Evolutionary conservation across 2,113 vertebrate species (phyloP).

Genomic region (Thalassarche chlororhynchos): DNA sequence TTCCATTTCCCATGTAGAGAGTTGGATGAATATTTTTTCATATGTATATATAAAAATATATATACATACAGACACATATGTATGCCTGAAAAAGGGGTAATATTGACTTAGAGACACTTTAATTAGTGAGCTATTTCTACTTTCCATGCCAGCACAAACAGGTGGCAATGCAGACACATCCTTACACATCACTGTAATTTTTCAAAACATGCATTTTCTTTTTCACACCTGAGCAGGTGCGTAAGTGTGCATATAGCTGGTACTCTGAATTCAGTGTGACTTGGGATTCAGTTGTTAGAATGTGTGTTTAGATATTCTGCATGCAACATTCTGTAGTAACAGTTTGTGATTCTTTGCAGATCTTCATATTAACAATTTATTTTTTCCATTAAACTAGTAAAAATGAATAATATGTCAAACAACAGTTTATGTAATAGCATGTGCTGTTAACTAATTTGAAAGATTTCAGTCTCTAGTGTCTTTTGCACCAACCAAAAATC

Average conservation of each 20-base stretch:
- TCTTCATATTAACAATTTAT: neutral
- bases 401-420: neutral
- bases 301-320: neutral
- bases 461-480: neutral
- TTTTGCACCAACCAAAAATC: neutral
- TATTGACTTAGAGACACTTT: neutral
- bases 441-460: neutral
- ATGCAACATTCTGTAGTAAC: neutral
- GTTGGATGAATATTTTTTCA: neutral
- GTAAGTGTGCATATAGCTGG: neutral
- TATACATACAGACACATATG: neutral
- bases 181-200: neutral
- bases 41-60: neutral
- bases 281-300: neutral
- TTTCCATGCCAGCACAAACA: neutral
- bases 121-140: neutral
- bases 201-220: neutral
- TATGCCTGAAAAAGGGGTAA: neutral
- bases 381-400: neutral
- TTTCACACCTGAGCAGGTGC: neutral
- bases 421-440: neutral
- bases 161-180: neutral
- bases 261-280: neutral
- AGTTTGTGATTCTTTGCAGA: neutral
- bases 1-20: neutral